Evolutionary conservation across 2,888 invertebrate genomes (phyloP).

Genomic region (Noctua pronuba): DNA sequence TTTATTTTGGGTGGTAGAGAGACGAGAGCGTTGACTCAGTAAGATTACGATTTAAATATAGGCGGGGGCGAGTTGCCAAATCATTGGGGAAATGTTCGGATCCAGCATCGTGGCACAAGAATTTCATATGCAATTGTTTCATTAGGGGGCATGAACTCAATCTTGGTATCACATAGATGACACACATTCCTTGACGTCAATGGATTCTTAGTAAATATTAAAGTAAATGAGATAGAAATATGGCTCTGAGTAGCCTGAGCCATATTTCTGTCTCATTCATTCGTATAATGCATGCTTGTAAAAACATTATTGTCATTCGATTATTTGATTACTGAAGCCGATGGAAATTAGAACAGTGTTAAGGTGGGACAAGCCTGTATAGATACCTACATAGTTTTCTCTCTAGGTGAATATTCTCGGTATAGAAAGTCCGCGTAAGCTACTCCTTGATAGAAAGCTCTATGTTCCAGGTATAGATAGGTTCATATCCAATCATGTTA

Average conservation of each 20-base stretch:
- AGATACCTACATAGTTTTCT: background rate
- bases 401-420: background rate
- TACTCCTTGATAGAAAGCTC: constrained; percentile 7
- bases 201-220: constrained; percentile 4
- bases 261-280: background rate
- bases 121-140: constrained; percentile 81
- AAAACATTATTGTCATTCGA: background rate
- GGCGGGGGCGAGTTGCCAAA: constrained; percentile 89
- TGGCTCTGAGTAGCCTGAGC: background rate
- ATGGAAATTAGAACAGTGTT: background rate
- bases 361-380: background rate
- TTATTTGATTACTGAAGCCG: background rate
- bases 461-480: constrained; percentile 7
- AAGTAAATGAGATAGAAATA: constrained; percentile 10
- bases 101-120: constrained; percentile 73
- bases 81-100: constrained; percentile 86
- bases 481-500: constrained; percentile 19
- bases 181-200: constrained; percentile 30
- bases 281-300: background rate
- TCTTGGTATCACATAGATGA: constrained; percentile 46
- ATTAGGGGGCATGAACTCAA: constrained; percentile 62
- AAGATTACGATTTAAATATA: constrained; percentile 90
- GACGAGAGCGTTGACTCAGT: constrained; percentile 89
- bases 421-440: background rate
- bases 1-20: constrained; percentile 86